These are phyloP conservation scores for Cloeon dipterum DNA, from an alignment of 2,888 invertebrate species.

Conservation along the genomic window DNA sequence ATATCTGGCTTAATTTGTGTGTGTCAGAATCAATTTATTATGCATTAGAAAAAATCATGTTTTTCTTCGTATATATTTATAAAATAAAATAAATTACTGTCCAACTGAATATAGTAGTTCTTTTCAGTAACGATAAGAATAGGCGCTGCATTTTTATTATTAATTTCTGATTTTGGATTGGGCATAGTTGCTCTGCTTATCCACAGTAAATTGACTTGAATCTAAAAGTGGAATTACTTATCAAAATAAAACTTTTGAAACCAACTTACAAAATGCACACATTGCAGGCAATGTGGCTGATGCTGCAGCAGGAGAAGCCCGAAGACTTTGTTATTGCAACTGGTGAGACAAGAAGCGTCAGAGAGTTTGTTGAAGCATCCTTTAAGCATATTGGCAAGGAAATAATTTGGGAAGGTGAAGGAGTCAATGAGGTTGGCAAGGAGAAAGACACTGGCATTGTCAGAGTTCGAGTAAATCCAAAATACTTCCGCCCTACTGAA, in stretches of 20 bases:
- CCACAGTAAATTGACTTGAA: conserved; percentile 4
- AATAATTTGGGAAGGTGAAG: conserved; percentile 74
- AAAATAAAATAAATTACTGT: no score
- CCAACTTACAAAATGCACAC: background rate
- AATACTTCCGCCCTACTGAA: conserved; percentile 94
- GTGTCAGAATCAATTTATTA: no score
- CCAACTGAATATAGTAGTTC: no score
- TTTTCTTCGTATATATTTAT: no score
- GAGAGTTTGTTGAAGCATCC: conserved; percentile 85
- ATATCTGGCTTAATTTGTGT: no score
- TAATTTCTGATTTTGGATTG: no score
- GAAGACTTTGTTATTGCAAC: conserved; percentile 97
- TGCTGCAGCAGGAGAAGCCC: conserved; percentile 78
- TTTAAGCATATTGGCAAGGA: conserved; percentile 61
- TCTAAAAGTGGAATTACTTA: background rate
- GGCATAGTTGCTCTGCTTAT: background rate
- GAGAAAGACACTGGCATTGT: conserved; percentile 47
- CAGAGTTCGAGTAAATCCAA: conserved; percentile 72
- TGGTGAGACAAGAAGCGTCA: conserved; percentile 81
- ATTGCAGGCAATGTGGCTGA: conserved; percentile 91
- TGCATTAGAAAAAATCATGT: no score
- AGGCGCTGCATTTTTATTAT: no score
- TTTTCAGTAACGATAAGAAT: no score
- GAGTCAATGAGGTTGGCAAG: conserved; percentile 57
- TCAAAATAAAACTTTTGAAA: background rate